These are phyloP conservation scores for Galago senegalensis DNA, from an alignment of 2,797 vertebrate genomes.

Conservation along the genomic window DNA sequence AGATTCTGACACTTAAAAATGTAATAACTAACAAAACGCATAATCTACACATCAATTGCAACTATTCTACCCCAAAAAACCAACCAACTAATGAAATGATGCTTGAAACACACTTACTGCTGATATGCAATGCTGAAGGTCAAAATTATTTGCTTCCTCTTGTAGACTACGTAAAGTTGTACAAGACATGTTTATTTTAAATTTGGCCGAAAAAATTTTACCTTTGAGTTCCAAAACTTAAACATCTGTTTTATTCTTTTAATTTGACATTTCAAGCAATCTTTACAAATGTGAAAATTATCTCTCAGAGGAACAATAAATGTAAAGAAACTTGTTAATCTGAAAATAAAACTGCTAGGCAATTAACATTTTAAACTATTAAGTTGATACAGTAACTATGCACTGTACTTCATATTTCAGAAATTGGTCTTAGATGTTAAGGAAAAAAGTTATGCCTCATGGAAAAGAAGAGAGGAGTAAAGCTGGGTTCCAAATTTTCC, in stretches of 20 bases:
- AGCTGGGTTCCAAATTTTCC: neutral
- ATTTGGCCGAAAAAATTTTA: slow-evolving; percentile 43
- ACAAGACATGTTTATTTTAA: slow-evolving; percentile 30
- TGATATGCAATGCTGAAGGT: neutral
- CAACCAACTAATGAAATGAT: neutral
- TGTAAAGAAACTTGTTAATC: slow-evolving; percentile 57
- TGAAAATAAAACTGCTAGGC: slow-evolving; percentile 15
- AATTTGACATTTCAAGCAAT: slow-evolving; percentile 42
- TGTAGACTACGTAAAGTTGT: neutral
- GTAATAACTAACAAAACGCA: slow-evolving; percentile 2
- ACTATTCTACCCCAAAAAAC: neutral
- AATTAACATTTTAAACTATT: slow-evolving; percentile 44
- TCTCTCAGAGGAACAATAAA: slow-evolving; percentile 50
- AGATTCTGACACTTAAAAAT: slow-evolving; percentile 49
- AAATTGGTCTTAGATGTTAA: slow-evolving; percentile 10
- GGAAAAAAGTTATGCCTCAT: neutral
- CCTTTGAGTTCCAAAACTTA: slow-evolving; percentile 16
- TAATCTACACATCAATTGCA: neutral
- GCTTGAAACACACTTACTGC: neutral
- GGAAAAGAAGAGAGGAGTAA: neutral
- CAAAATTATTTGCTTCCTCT: slow-evolving; percentile 38
- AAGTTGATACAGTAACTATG: neutral
- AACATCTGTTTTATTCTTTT: neutral
- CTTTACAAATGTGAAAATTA: slow-evolving; percentile 3
- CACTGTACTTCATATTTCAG: slow-evolving; percentile 15